Evolutionary conservation across 2,113 vertebrate species (phyloP).

Genomic region (Oncorhynchus nerka): DNA sequence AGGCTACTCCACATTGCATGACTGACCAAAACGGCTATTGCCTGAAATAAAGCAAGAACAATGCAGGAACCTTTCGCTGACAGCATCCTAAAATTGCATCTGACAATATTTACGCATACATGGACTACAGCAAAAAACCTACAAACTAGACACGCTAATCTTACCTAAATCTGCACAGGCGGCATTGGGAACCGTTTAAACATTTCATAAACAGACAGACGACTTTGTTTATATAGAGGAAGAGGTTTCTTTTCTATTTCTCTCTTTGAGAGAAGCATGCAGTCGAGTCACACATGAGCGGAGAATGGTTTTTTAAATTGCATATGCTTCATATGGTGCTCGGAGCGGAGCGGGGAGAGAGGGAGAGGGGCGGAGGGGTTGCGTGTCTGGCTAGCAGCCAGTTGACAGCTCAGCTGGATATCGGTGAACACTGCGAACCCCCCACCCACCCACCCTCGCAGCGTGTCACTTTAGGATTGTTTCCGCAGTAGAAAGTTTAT

Average conservation of each 20-base stretch:
- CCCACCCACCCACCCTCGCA: slow-evolving; percentile 74
- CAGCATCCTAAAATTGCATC: slow-evolving; percentile 40
- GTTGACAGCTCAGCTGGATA: slow-evolving; percentile 93
- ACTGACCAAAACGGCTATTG: background rate
- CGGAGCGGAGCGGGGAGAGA: slow-evolving; percentile 64
- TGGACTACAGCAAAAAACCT: slow-evolving; percentile 23
- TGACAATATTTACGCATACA: slow-evolving; percentile 65
- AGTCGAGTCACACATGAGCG: slow-evolving; percentile 76
- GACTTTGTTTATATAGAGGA: slow-evolving; percentile 57
- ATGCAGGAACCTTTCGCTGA: slow-evolving; percentile 41
- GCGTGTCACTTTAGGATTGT: slow-evolving; percentile 89
- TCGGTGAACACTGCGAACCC: slow-evolving; percentile 82
- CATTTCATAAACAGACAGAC: slow-evolving; percentile 65
- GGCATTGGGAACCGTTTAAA: slow-evolving; percentile 67
- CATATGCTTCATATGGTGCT: slow-evolving; percentile 80
- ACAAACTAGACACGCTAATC: slow-evolving; percentile 54
- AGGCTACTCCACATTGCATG: background rate
- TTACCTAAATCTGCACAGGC: slow-evolving; percentile 59
- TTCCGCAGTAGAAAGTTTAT: slow-evolving; percentile 93
- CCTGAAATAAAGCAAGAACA: slow-evolving; percentile 7
- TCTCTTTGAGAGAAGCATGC: slow-evolving; percentile 52
- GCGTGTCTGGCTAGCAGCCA: slow-evolving; percentile 89
- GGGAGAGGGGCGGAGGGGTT: slow-evolving; percentile 66
- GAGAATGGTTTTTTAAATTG: slow-evolving; percentile 74
- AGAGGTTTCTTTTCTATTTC: slow-evolving; percentile 59